These are phyloP conservation scores for Aphodius sticticus DNA, from an alignment of 2,888 invertebrate species.

Conservation along the genomic window DNA sequence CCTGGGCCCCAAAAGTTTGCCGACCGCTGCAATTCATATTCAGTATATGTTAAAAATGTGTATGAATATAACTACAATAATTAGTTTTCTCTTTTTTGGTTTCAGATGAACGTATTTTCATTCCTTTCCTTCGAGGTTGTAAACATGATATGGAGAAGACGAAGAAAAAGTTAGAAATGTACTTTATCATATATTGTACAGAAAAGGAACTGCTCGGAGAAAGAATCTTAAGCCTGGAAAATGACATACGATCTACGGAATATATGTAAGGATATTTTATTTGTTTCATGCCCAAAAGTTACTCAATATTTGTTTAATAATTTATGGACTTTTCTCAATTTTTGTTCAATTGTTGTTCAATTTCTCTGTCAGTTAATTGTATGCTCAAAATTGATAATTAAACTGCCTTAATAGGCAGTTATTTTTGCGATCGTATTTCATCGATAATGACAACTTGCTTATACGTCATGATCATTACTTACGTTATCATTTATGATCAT, in stretches of 20 bases:
- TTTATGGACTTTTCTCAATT: too few relatives aligned
- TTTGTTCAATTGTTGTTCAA: too few relatives aligned
- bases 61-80: neutral
- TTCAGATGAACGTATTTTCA: slow-evolving; percentile 14
- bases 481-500: too few relatives aligned
- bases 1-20: too few relatives aligned
- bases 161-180: slow-evolving; percentile 13
- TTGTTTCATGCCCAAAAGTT: neutral
- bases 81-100: neutral
- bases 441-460: too few relatives aligned
- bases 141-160: slow-evolving; percentile 22
- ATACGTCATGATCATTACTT: too few relatives aligned
- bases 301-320: too few relatives aligned
- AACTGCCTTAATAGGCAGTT: too few relatives aligned
- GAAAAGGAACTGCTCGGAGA: neutral
- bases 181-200: slow-evolving; percentile 7
- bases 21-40: too few relatives aligned
- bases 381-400: too few relatives aligned
- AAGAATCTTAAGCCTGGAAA: neutral
- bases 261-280: slow-evolving; percentile 7
- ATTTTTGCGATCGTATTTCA: too few relatives aligned
- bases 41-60: neutral
- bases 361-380: too few relatives aligned
- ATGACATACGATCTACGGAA: neutral
- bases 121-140: slow-evolving; percentile 1